Evolutionary conservation across 2,113 vertebrate species (phyloP).

Genomic region (Rhinichthys klamathensis): DNA sequence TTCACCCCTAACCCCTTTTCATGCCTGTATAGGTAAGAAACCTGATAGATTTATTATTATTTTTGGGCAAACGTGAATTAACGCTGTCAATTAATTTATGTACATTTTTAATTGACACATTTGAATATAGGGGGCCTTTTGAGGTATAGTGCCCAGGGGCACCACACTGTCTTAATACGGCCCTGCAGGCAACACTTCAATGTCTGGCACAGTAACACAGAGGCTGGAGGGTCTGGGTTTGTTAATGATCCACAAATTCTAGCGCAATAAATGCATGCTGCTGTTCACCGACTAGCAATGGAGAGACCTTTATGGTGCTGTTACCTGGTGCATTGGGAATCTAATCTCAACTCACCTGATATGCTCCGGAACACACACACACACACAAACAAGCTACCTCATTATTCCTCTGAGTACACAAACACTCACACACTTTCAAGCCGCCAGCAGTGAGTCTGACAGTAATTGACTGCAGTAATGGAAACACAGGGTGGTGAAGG

Average conservation of each 20-base stretch:
- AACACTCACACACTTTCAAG: constrained; percentile 9
- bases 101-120: no score
- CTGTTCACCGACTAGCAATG: constrained; percentile 43
- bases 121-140: no score
- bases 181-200: constrained; percentile 53
- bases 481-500: constrained; percentile 22
- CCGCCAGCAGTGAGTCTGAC: background rate
- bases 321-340: constrained; percentile 61
- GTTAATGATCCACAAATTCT: constrained; percentile 63
- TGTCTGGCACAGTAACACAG: background rate
- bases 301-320: constrained; percentile 56
- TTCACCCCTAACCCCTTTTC: no score
- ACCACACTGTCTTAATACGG: no score
- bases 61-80: no score
- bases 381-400: background rate
- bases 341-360: background rate
- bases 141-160: no score
- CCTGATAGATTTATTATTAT: no score
- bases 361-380: background rate
- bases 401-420: background rate
- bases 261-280: constrained; percentile 41
- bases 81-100: no score
- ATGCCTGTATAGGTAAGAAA: no score
- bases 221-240: constrained; percentile 52
- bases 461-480: constrained; percentile 20